Evolutionary conservation across 2,797 vertebrate species (phyloP).

Genomic region (Dicrostonyx torquatus): DNA sequence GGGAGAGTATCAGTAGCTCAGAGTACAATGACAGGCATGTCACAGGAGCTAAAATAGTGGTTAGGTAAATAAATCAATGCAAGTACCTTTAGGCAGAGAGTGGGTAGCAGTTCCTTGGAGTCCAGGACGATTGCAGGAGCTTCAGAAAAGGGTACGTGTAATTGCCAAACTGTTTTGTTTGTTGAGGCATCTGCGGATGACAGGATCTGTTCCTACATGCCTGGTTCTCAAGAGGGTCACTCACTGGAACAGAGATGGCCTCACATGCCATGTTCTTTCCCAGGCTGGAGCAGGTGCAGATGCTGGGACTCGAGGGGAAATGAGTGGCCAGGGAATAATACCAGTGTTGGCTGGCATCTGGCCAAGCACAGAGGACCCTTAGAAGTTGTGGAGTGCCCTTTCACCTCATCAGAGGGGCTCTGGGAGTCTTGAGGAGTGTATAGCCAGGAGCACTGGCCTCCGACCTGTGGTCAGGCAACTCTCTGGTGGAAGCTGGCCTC

Average conservation of each 20-base stretch:
- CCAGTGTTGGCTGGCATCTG: neutral
- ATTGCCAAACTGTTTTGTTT: slow-evolving; percentile 72
- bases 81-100: slow-evolving; percentile 6
- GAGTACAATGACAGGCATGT: neutral
- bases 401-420: neutral
- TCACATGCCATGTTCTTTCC: slow-evolving; percentile 19
- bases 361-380: neutral
- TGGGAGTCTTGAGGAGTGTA: neutral
- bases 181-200: slow-evolving; percentile 60
- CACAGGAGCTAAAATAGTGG: neutral
- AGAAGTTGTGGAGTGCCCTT: neutral
- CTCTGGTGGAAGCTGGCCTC: neutral
- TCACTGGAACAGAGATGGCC: slow-evolving; percentile 19
- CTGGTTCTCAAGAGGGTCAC: slow-evolving; percentile 60
- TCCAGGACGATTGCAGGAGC: slow-evolving; percentile 43
- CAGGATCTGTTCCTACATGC: slow-evolving; percentile 68
- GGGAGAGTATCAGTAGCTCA: neutral
- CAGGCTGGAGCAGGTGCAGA: neutral
- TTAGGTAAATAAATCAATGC: neutral
- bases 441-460: neutral
- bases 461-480: neutral
- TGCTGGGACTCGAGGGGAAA: neutral
- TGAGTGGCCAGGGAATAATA: slow-evolving; percentile 16
- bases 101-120: slow-evolving; percentile 25
- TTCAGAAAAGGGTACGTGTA: slow-evolving; percentile 46